Percentiles rank a stretch among this genome's conserved stretches.
Evolutionary conservation across 2,888 invertebrate species (phyloP).

Genomic region (Rhagonycha fulva): DNA sequence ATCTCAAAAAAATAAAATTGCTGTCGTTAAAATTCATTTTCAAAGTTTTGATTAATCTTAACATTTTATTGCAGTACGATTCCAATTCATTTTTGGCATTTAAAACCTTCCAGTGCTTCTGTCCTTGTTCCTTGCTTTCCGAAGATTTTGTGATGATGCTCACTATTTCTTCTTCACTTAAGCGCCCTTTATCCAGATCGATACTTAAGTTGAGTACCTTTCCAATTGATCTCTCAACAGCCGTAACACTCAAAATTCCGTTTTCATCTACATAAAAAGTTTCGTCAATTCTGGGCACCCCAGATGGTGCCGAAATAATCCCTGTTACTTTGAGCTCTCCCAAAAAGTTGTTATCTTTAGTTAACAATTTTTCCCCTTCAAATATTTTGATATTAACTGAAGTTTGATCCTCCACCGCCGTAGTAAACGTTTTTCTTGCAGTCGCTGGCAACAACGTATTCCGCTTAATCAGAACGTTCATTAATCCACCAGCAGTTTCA

Average conservation of each 20-base stretch:
- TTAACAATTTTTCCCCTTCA: slow-evolving; percentile 88
- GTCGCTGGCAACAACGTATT: slow-evolving; percentile 93
- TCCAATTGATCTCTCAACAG: slow-evolving; percentile 98
- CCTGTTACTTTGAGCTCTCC: slow-evolving; percentile 92
- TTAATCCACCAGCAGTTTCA: slow-evolving; percentile 84
- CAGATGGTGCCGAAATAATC: slow-evolving; percentile 91
- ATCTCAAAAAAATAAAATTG: not conserved
- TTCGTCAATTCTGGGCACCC: slow-evolving; percentile 67
- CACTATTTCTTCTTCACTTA: slow-evolving; percentile 94
- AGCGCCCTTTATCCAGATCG: slow-evolving; percentile 95
- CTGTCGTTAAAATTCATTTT: not conserved
- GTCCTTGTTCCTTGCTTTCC: not conserved
- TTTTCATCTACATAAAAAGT: slow-evolving; percentile 94
- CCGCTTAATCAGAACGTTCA: slow-evolving; percentile 91
- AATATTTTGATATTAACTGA: slow-evolving; percentile 85
- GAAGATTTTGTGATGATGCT: not conserved
- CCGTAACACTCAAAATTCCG: slow-evolving; percentile 93
- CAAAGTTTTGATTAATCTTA: not conserved
- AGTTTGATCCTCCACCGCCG: slow-evolving; percentile 92
- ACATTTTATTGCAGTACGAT: slow-evolving; percentile 5
- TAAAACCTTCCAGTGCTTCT: not conserved
- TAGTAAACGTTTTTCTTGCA: slow-evolving; percentile 89
- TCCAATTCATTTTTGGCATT: slow-evolving; percentile 8
- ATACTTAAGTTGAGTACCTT: slow-evolving; percentile 98
- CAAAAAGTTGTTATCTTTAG: slow-evolving; percentile 85